Conservation (phyloP, 2,113 vertebrate genomes). For the Lathamus discolor region DNA sequence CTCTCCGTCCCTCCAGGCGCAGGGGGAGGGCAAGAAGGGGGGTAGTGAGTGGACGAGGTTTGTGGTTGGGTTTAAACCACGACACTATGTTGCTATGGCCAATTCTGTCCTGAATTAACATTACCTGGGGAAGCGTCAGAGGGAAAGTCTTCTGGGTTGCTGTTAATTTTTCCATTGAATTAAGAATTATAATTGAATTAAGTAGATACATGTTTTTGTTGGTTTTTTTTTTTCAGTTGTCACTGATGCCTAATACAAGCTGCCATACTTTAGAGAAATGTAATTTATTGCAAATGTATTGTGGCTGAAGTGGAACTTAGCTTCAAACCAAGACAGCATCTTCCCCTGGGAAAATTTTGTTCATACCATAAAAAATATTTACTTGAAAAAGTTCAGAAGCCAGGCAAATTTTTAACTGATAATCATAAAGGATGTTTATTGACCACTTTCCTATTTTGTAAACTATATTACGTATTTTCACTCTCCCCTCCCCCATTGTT, state of each 20-base stretch:
- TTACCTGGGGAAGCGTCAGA: background rate
- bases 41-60: no score
- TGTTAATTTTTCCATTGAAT: background rate
- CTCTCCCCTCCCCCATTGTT: fast-evolving
- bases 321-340: background rate
- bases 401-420: background rate
- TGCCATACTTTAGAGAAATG: background rate
- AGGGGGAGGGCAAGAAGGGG: no score
- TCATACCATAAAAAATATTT: background rate
- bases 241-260: background rate
- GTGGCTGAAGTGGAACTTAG: background rate
- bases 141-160: background rate
- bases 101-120: background rate
- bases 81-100: background rate
- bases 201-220: background rate
- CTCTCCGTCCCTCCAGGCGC: no score
- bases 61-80: no score
- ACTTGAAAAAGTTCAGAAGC: background rate
- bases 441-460: background rate
- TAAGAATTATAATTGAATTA: background rate
- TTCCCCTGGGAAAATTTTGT: background rate
- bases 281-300: background rate
- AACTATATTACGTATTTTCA: background rate
- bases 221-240: no score
- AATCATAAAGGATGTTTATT: background rate